Evolutionary conservation across 1,140 invertebrate genomes (phyloP).

Genomic region (Orius laevigatus): DNA sequence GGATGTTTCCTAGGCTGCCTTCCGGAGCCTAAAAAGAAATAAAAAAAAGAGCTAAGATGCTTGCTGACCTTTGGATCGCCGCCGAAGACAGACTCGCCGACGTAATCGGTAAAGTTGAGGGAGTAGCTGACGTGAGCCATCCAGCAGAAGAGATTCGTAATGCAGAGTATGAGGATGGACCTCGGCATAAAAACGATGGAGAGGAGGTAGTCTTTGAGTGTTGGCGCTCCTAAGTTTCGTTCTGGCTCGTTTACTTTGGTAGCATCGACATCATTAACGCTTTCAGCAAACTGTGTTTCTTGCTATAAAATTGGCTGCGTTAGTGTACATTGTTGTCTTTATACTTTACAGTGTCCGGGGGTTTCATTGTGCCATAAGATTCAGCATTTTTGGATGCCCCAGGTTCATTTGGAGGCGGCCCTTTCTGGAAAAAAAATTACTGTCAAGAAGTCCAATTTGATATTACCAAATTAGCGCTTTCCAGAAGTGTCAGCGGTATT

Average conservation of each 20-base stretch:
- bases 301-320: too few species aligned
- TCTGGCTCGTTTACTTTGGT: neutral
- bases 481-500: constrained; percentile 44
- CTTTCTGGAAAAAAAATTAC: too few species aligned
- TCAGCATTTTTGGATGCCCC: too few species aligned
- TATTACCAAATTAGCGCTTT: neutral
- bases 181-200: constrained; percentile 82
- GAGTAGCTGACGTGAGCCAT: constrained; percentile 96
- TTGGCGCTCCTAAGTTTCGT: constrained; percentile 21
- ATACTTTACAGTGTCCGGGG: too few species aligned
- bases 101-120: constrained; percentile 92
- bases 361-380: too few species aligned
- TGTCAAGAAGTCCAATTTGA: too few species aligned
- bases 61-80: constrained; percentile 62
- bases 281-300: too few species aligned
- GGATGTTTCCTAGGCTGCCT: constrained; percentile 37
- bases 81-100: constrained; percentile 87
- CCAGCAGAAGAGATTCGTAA: constrained; percentile 94
- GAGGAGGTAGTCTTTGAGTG: constrained; percentile 57
- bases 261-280: neutral
- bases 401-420: too few species aligned
- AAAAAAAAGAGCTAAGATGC: constrained; percentile 4
- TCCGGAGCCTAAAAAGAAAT: constrained; percentile 42
- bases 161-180: constrained; percentile 69
- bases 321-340: too few species aligned